These are phyloP conservation scores for Bradypodion pumilum DNA, from an alignment of 2,797 vertebrate genomes.

Conservation along the genomic window DNA sequence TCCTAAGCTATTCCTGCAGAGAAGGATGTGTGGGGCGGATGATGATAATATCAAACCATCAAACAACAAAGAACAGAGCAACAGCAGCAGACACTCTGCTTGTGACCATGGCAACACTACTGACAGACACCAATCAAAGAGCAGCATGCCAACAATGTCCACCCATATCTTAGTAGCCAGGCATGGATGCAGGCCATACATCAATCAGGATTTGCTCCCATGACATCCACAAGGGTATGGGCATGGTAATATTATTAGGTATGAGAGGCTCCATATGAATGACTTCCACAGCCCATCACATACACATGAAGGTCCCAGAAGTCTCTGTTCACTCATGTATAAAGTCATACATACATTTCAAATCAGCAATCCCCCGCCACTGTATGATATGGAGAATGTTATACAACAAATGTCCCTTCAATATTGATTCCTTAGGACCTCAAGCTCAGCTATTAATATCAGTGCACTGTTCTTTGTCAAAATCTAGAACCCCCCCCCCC, in stretches of 20 bases:
- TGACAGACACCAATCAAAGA: background rate
- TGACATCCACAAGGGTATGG: background rate
- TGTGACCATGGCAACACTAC: constrained; percentile 10
- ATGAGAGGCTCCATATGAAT: background rate
- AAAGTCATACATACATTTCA: background rate
- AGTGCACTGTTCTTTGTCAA: background rate
- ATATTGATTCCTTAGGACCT: background rate
- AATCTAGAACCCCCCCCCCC: background rate
- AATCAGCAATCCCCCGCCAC: background rate
- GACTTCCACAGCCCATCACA: background rate
- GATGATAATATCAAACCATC: background rate
- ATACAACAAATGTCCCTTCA: background rate
- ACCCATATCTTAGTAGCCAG: background rate
- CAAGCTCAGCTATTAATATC: background rate
- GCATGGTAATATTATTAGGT: background rate
- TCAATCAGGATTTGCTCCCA: background rate
- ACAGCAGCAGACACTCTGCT: background rate
- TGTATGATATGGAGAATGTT: background rate
- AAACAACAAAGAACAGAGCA: background rate
- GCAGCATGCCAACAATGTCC: background rate
- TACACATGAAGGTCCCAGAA: background rate
- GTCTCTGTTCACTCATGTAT: too few relatives aligned
- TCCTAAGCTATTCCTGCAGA: background rate
- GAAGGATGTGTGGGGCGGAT: too few relatives aligned
- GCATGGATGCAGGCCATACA: background rate